Evolutionary conservation across 2,113 vertebrate species (phyloP).

Genomic region (Terrapene triunguis): DNA sequence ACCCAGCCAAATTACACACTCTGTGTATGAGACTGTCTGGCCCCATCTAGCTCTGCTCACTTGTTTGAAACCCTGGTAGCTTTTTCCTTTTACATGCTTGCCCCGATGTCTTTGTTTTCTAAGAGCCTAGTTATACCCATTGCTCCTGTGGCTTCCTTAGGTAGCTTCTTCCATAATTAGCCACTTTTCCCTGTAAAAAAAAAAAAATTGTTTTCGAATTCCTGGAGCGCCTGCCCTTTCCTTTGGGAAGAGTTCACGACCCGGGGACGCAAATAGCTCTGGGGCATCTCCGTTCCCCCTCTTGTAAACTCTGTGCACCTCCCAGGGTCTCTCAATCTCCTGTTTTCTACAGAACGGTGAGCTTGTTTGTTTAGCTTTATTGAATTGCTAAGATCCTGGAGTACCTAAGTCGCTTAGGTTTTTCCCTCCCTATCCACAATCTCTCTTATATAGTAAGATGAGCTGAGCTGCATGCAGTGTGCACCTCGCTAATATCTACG

Average conservation of each 20-base stretch:
- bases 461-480: background rate
- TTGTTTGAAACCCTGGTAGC: background rate
- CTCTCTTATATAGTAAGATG: background rate
- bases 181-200: slow-evolving; percentile 4
- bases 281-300: background rate
- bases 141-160: background rate
- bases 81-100: background rate
- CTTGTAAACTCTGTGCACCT: fast-evolving
- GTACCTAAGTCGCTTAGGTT: background rate
- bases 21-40: background rate
- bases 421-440: background rate
- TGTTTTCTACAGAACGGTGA: fast-evolving
- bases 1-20: background rate
- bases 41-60: background rate
- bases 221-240: slow-evolving; percentile 34
- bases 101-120: slow-evolving; percentile 34
- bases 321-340: background rate
- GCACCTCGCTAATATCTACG: background rate
- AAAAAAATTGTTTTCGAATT: slow-evolving; percentile 63
- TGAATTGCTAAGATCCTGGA: background rate
- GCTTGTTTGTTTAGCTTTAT: background rate
- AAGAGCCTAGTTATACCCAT: background rate
- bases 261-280: fast-evolving
- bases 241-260: background rate
- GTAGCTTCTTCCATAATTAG: slow-evolving; percentile 35